phyloP scores from a whole-genome alignment of 2,113 vertebrate genomes.

The Porphyrio hochstetteri region DNA sequence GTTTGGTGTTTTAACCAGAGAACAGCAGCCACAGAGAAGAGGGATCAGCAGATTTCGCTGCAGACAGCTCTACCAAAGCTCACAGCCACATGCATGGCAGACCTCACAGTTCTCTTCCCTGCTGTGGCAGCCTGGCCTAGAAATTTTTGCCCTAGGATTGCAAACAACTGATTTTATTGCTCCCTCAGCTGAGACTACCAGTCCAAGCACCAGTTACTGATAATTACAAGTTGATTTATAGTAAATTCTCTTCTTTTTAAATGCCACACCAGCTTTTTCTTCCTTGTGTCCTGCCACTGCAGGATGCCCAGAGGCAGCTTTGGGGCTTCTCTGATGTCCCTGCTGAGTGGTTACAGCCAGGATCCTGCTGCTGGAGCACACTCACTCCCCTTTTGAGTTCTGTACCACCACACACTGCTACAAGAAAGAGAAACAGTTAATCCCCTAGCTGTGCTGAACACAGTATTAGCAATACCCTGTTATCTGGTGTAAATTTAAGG shows the following conservation, averaged over 20 bases:
- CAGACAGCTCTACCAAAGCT: background rate
- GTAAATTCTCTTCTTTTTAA: slow-evolving; percentile 9
- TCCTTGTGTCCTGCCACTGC: background rate
- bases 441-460: background rate
- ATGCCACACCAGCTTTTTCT: background rate
- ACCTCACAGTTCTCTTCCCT: background rate
- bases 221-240: background rate
- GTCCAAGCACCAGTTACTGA: background rate
- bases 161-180: background rate
- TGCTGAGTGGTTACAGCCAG: background rate
- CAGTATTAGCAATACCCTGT: background rate
- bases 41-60: background rate
- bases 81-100: background rate
- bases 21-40: background rate
- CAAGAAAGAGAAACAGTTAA: background rate
- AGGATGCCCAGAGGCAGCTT: background rate
- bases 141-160: background rate
- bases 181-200: background rate
- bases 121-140: background rate
- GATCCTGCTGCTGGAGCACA: background rate
- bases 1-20: background rate
- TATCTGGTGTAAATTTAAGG: background rate
- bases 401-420: background rate
- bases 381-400: background rate
- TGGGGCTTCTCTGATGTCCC: background rate